phyloP scores from a whole-genome alignment of 1,140 invertebrate species.

The Brachionus calyciflorus region DNA sequence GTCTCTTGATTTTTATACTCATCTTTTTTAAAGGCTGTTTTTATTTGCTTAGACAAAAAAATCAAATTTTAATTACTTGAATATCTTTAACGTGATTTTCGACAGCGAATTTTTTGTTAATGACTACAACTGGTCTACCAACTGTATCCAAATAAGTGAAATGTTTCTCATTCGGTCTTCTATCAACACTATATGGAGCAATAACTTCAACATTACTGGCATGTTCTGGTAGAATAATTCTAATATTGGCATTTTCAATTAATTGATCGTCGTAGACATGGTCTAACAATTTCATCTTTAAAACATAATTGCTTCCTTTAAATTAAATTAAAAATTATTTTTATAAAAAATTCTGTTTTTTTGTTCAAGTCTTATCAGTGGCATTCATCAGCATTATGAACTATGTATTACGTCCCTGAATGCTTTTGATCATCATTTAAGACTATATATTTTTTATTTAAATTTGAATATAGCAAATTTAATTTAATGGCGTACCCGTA shows the following conservation, averaged over 20 bases:
- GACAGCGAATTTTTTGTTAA: conserved; percentile 83
- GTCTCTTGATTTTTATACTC: conserved; percentile 9
- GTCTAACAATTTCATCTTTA: conserved; percentile 89
- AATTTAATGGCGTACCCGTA: too few species aligned
- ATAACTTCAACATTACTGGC: conserved; percentile 71
- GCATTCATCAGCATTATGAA: conserved; percentile 45
- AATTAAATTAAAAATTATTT: conserved; percentile 55
- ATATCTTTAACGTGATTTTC: conserved; percentile 93
- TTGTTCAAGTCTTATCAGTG: conserved; percentile 32
- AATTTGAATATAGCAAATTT: too few species aligned
- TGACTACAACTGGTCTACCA: conserved; percentile 81
- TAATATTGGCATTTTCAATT: conserved; percentile 82
- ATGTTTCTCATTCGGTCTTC: conserved; percentile 67
- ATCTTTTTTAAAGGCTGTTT: neutral
- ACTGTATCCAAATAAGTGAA: conserved; percentile 92
- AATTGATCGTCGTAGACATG: conserved; percentile 95
- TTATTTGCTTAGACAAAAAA: too few species aligned
- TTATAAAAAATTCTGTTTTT: conserved; percentile 56
- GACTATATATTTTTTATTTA: neutral
- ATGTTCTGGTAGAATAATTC: conserved; percentile 91
- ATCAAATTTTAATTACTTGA: conserved; percentile 57
- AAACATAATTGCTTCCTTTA: conserved; percentile 61
- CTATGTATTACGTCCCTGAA: conserved; percentile 37
- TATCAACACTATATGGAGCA: conserved; percentile 76
- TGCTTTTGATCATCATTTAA: conserved; percentile 16